Evolutionary conservation across 2,888 invertebrate species (phyloP).

Genomic region (Dascillus cervinus): DNA sequence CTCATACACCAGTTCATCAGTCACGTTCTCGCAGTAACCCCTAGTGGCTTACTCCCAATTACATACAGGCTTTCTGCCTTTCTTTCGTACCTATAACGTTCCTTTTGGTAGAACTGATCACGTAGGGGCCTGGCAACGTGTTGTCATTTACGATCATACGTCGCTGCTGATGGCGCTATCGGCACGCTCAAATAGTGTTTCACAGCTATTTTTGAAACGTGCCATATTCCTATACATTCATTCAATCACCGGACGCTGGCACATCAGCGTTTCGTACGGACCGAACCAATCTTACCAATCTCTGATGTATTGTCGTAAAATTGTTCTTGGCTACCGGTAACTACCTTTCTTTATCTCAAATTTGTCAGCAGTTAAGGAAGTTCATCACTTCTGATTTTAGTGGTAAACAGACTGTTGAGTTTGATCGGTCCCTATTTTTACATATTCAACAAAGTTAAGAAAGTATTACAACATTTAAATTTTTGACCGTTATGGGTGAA

Average conservation of each 20-base stretch:
- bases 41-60: conserved; percentile 22
- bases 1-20: conserved; percentile 22
- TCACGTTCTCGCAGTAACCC: conserved; percentile 22
- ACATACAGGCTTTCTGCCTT: conserved; percentile 22
- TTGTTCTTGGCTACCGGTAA: too few relatives aligned
- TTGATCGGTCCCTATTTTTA: too few relatives aligned
- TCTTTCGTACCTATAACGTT: conserved; percentile 10
- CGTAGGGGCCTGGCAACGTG: conserved; percentile 10
- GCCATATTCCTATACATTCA: conserved; percentile 17
- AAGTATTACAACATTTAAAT: too few relatives aligned
- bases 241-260: conserved; percentile 16
- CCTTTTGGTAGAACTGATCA: conserved; percentile 9
- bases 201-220: conserved; percentile 13
- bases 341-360: too few relatives aligned
- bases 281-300: conserved; percentile 4
- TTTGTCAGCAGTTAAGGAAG: too few relatives aligned
- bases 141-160: conserved; percentile 12
- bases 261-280: conserved; percentile 15
- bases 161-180: conserved; percentile 11
- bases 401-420: too few relatives aligned
- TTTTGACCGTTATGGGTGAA: too few relatives aligned
- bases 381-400: too few relatives aligned
- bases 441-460: too few relatives aligned
- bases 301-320: not conserved
- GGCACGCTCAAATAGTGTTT: conserved; percentile 11